These are phyloP conservation scores for Caenorhabditis sp. DNA, from an alignment of 2,888 invertebrate species.

Conservation along the genomic window DNA sequence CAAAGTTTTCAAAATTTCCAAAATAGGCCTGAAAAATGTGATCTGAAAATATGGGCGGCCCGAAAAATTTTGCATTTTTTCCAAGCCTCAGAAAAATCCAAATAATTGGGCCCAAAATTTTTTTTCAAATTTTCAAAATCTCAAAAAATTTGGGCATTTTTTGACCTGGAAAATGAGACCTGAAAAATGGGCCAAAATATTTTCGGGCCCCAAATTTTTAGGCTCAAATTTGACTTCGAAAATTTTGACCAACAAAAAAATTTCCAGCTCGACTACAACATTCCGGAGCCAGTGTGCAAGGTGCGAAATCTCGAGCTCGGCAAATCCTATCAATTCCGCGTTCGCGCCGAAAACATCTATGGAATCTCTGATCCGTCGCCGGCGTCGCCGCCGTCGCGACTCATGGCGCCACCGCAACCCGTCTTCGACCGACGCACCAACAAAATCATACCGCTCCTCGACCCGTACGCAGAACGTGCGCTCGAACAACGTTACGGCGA, in stretches of 20 bases:
- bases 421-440: conserved; percentile 68
- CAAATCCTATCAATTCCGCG: conserved; percentile 91
- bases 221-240: neutral
- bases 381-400: conserved; percentile 75
- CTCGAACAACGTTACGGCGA: conserved; percentile 66
- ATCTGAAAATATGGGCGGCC: no score
- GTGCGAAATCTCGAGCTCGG: conserved; percentile 88
- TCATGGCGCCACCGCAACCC: conserved; percentile 70
- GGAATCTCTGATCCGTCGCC: conserved; percentile 96
- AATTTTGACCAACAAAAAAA: neutral
- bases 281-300: conserved; percentile 88
- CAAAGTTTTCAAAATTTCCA: no score
- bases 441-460: conserved; percentile 69
- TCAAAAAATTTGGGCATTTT: no score
- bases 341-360: conserved; percentile 93
- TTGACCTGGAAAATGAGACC: no score
- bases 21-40: no score
- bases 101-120: no score
- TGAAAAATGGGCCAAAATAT: no score
- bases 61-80: no score
- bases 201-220: no score
- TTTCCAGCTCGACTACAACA: conserved; percentile 71
- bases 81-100: no score
- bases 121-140: no score
- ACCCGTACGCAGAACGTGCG: conserved; percentile 69